A percentile compares a stretch with the other conserved stretches of the same genome.
These are phyloP conservation scores for Myotis brandtii DNA, from an alignment of 2,113 vertebrate genomes.

Conservation along the genomic window DNA sequence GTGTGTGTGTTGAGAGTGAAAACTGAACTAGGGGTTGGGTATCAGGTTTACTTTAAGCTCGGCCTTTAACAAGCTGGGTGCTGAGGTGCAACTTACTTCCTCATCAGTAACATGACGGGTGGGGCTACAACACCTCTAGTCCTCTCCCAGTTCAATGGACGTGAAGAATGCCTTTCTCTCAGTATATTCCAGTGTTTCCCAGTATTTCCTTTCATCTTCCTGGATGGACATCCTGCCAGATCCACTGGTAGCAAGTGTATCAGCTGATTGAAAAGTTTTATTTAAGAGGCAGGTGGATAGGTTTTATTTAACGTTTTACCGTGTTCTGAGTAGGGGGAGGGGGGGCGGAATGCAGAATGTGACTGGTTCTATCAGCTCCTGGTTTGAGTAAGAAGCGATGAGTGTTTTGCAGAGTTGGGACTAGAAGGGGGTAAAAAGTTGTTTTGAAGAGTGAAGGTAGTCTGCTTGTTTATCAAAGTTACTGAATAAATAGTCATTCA, in stretches of 20 bases:
- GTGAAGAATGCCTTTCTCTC: not conserved
- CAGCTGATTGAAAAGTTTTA: not conserved
- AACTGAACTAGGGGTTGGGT: not conserved
- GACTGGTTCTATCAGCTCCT: not conserved
- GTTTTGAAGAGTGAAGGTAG: not conserved
- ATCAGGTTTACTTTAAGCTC: not conserved
- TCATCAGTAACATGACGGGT: not conserved
- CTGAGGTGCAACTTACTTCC: not conserved
- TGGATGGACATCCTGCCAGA: not conserved
- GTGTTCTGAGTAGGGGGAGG: not conserved
- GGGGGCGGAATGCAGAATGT: no score
- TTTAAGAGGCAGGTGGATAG: not conserved
- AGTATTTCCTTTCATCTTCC: not conserved
- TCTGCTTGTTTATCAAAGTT: not conserved
- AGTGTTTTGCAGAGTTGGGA: not conserved
- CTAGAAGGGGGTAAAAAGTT: not conserved
- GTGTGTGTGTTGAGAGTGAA: not conserved
- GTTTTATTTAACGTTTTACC: not conserved
- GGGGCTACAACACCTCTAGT: not conserved
- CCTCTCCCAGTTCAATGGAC: not conserved
- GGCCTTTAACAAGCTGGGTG: not conserved
- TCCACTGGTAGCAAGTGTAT: not conserved
- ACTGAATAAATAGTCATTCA: not conserved
- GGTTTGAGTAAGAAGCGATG: conserved; percentile 9
- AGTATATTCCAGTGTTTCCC: not conserved